phyloP scores from a whole-genome alignment of 2,888 invertebrate species.

The Drosophila colorata region DNA sequence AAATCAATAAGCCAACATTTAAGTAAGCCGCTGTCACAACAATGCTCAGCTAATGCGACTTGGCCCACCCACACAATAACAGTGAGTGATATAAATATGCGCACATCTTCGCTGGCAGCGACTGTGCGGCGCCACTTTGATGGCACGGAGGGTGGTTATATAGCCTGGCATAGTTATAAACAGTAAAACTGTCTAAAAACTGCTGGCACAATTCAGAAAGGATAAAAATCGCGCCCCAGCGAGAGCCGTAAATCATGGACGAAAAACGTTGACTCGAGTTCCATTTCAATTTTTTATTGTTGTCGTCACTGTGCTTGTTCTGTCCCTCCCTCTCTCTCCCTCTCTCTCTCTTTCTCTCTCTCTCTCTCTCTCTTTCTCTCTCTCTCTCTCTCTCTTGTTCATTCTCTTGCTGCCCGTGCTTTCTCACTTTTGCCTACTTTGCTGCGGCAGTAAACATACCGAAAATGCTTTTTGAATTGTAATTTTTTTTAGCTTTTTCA shows the following conservation, averaged over 20 bases:
- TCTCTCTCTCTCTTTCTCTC: neutral
- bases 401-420: too few relatives aligned
- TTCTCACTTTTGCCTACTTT: constrained; percentile 59
- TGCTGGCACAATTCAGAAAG: constrained; percentile 67
- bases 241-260: constrained; percentile 68
- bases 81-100: constrained; percentile 74
- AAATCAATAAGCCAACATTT: constrained; percentile 73
- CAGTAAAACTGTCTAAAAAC: constrained; percentile 78
- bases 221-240: constrained; percentile 67
- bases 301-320: constrained; percentile 49
- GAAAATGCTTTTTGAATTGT: constrained; percentile 81
- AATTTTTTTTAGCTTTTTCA: constrained; percentile 52
- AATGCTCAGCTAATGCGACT: constrained; percentile 57
- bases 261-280: constrained; percentile 58
- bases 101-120: constrained; percentile 37
- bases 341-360: neutral
- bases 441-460: constrained; percentile 76
- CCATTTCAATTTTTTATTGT: constrained; percentile 68
- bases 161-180: constrained; percentile 65
- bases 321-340: neutral
- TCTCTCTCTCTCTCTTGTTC: neutral
- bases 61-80: constrained; percentile 33
- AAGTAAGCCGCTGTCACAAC: constrained; percentile 65
- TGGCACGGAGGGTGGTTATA: constrained; percentile 21
- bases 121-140: constrained; percentile 66